These are phyloP conservation scores for Axinella damicornis DNA, from an alignment of 37 sponge, comb jelly and placozoan species.

Conservation along the genomic window DNA sequence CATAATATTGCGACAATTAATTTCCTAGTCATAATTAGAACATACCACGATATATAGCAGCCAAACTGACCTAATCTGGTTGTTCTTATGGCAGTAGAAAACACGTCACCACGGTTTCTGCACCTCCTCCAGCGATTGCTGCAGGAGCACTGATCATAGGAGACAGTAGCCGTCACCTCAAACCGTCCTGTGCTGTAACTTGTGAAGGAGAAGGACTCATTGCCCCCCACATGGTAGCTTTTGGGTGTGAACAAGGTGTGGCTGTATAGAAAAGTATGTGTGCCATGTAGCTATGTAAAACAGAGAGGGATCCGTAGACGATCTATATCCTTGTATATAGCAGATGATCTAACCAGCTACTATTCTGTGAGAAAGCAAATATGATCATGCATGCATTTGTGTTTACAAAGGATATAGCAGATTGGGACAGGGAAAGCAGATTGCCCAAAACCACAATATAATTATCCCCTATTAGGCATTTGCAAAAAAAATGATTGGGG, in stretches of 20 bases:
- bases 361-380: too few species aligned
- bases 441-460: too few species aligned
- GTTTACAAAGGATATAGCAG: too few species aligned
- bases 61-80: background rate
- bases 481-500: too few species aligned
- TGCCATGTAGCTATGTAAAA: too few species aligned
- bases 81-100: background rate
- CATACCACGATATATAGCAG: background rate
- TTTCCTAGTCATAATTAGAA: background rate
- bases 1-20: too few species aligned
- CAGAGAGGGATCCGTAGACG: too few species aligned
- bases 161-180: constrained; percentile 10
- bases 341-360: too few species aligned
- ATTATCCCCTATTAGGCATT: too few species aligned
- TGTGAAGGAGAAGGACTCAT: constrained; percentile 34
- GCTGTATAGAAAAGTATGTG: constrained; percentile 10
- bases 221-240: constrained; percentile 30
- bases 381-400: too few species aligned
- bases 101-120: background rate
- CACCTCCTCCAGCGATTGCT: constrained; percentile 3
- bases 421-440: too few species aligned
- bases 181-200: constrained; percentile 15
- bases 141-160: constrained; percentile 22
- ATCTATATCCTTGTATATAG: too few species aligned
- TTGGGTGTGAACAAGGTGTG: constrained; percentile 44